These are phyloP conservation scores for Lynx canadensis DNA, from an alignment of 2,113 vertebrate species.

Conservation along the genomic window DNA sequence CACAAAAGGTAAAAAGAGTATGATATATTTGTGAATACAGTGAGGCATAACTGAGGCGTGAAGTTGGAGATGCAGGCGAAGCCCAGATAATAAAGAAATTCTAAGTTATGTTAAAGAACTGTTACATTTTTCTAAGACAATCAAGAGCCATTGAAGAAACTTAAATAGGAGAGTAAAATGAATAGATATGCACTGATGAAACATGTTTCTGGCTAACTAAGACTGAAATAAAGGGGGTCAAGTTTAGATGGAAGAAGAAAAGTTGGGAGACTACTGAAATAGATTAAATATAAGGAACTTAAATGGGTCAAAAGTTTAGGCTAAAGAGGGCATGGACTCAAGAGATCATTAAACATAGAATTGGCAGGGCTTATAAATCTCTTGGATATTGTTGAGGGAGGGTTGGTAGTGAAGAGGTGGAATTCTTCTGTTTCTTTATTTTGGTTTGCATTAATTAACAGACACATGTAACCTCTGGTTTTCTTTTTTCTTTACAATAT, in stretches of 20 bases:
- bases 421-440: not conserved
- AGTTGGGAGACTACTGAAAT: constrained; percentile 10
- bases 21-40: not conserved
- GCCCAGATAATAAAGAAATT: not conserved
- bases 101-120: not conserved
- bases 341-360: not conserved
- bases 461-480: not conserved
- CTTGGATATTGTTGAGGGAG: not conserved
- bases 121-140: constrained; percentile 2
- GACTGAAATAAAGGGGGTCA: not conserved
- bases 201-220: not conserved
- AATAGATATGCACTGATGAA: constrained; percentile 5
- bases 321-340: not conserved
- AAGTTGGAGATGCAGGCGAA: not conserved
- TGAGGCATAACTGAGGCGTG: not conserved
- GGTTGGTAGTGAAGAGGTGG: not conserved
- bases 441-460: not conserved
- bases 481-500: not conserved
- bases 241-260: not conserved
- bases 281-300: not conserved
- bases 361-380: not conserved
- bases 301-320: not conserved
- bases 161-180: not conserved
- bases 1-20: not conserved
- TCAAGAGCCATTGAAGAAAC: not conserved